These are phyloP conservation scores for Helicoverpa assulta DNA, from an alignment of 2,888 invertebrate genomes.

Conservation along the genomic window DNA sequence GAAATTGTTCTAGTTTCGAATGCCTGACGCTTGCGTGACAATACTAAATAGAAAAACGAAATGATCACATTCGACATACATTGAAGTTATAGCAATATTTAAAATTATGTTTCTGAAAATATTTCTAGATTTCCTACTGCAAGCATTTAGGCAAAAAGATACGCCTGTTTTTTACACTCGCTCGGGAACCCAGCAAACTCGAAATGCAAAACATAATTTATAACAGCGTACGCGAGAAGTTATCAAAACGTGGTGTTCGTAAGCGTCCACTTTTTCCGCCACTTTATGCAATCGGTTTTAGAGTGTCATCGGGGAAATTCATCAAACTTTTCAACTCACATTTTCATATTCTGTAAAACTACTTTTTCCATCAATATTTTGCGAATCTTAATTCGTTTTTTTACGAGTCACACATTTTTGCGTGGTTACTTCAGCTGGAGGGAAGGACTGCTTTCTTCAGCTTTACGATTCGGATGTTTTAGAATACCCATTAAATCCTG, in stretches of 20 bases:
- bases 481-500: slow-evolving; percentile 18
- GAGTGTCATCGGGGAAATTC: slow-evolving; percentile 50
- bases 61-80: slow-evolving; percentile 42
- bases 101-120: slow-evolving; percentile 16
- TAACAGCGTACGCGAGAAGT: slow-evolving; percentile 41
- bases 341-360: background rate
- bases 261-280: slow-evolving; percentile 50
- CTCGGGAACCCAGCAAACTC: slow-evolving; percentile 38
- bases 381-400: slow-evolving; percentile 26
- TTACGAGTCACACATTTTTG: slow-evolving; percentile 32
- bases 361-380: slow-evolving; percentile 18
- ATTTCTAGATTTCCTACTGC: slow-evolving; percentile 29
- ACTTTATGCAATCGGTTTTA: slow-evolving; percentile 52
- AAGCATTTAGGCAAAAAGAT: slow-evolving; percentile 25
- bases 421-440: slow-evolving; percentile 21
- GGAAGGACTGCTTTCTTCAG: slow-evolving; percentile 30
- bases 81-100: slow-evolving; percentile 30
- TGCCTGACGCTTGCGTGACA: slow-evolving; percentile 43
- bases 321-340: slow-evolving; percentile 26
- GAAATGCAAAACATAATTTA: slow-evolving; percentile 54
- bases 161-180: slow-evolving; percentile 35
- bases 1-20: slow-evolving; percentile 40
- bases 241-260: slow-evolving; percentile 51
- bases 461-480: slow-evolving; percentile 38
- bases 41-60: slow-evolving; percentile 39